Conservation (phyloP, 2,888 invertebrate species). For the Prosopocoilus inquinatus region DNA sequence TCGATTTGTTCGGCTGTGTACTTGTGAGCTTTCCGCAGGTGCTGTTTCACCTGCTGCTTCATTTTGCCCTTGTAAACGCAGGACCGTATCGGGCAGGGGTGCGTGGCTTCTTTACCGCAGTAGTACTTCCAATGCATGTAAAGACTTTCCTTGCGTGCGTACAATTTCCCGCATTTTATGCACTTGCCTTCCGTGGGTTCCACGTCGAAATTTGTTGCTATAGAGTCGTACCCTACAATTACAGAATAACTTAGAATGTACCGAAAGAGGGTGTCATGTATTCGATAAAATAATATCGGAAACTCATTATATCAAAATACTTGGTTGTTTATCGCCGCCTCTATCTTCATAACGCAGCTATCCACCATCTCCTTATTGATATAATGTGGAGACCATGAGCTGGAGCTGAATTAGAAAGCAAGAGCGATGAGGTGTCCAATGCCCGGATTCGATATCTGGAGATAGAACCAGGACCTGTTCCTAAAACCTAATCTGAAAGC, state of each 20-base stretch:
- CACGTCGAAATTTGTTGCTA: too few relatives aligned
- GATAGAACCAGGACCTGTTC: too few relatives aligned
- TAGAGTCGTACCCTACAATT: too few relatives aligned
- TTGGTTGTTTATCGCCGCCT: background rate
- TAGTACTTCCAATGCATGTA: constrained; percentile 15
- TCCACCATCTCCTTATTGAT: background rate
- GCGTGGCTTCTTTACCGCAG: constrained; percentile 17
- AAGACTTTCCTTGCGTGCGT: constrained; percentile 3
- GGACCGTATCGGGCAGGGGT: constrained; percentile 9
- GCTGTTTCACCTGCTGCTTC: constrained; percentile 17
- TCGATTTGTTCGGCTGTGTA: background rate
- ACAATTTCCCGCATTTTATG: background rate
- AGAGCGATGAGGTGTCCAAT: too few relatives aligned
- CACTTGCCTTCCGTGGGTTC: background rate
- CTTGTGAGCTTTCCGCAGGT: constrained; percentile 8
- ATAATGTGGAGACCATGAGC: too few relatives aligned
- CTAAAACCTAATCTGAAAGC: too few relatives aligned
- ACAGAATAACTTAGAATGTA: background rate
- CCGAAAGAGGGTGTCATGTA: background rate
- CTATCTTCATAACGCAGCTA: background rate
- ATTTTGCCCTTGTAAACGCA: constrained; percentile 18
- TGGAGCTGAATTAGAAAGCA: too few relatives aligned
- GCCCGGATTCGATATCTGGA: too few relatives aligned
- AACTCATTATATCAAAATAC: background rate
- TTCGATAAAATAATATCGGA: background rate